Evolutionary conservation across 2,797 vertebrate genomes (phyloP), one percentile per base, ranked within the genome.

Genomic region (Discoglossus pictus): DNA sequence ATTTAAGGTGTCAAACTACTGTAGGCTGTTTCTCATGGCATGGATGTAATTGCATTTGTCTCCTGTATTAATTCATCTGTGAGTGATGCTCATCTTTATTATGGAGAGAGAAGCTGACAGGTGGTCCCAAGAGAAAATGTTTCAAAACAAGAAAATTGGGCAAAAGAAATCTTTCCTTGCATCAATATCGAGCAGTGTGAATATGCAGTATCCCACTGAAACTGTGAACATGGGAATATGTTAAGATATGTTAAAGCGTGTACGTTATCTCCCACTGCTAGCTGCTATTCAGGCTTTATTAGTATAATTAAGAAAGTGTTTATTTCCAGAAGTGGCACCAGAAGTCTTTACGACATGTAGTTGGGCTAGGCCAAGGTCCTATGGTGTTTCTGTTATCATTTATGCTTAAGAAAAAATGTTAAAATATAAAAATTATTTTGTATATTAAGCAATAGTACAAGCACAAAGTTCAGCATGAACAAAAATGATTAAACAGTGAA

Each of bases 91-190:
- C 34, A 24, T 61, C 59, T 48, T 61, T 51, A 62, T 51, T 27
- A 62, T 31, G 16, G 16, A 40, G 35, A 17, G 27, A 18, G 25
- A 23, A 39, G 23, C 35, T 40, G 36, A 15, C 36, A 63, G 52
- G 31, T 38, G 61, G 48, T 52, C 48, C 21, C 48, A n/a, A 21
- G 34, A 18, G 34, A 52, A 39, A 31, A 52, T 9, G 16, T 34
- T 63, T 63, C 31, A 52, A 63, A 20, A 43, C 17, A 42, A 52
- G 59, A 50, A 42, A 63, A 63, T 52, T 34, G 11, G 24, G 16
- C 16, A 34, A 39, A 50, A 44, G 38, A 61, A 21, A 12, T 13
- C 8, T 46, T 46, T 21, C 5, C 17, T 1, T 20, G 17, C 18
- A 46, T 46, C 10, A 10, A 12, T 46, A 46, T 46, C 7, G 43